These are phyloP conservation scores for Stictocephala bisonia DNA, from an alignment of 2,888 invertebrate species.

Conservation along the genomic window DNA sequence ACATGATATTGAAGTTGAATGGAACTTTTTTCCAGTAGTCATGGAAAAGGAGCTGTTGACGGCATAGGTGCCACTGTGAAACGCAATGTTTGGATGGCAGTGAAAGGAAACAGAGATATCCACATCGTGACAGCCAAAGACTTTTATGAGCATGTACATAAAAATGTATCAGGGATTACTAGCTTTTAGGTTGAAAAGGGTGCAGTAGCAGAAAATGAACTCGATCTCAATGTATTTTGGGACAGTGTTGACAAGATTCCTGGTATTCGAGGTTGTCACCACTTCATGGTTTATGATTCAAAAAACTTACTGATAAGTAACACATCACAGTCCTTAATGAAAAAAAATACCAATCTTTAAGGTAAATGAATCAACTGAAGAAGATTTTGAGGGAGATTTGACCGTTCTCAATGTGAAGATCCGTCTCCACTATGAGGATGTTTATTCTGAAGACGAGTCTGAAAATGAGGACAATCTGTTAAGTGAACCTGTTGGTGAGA, in stretches of 20 bases:
- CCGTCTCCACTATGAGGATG: no score
- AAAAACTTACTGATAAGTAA: constrained; percentile 7
- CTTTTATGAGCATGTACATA: constrained; percentile 30
- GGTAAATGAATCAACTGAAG: neutral
- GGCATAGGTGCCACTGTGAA: constrained; percentile 22
- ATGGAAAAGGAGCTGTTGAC: constrained; percentile 29
- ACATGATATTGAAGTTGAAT: constrained; percentile 20
- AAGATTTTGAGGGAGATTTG: constrained; percentile 5
- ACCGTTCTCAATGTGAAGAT: no score
- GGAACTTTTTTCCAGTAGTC: constrained; percentile 36
- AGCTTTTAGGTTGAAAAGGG: constrained; percentile 5
- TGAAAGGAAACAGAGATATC: constrained; percentile 29
- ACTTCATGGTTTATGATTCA: constrained; percentile 13
- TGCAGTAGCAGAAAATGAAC: neutral
- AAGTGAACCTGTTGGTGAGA: no score
- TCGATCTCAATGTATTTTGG: constrained; percentile 17
- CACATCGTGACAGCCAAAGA: constrained; percentile 29
- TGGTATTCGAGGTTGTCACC: constrained; percentile 6
- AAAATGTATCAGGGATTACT: constrained; percentile 31
- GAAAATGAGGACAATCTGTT: no score
- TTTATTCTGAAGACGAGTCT: no score
- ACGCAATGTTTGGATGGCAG: constrained; percentile 24
- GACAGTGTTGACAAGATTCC: neutral
- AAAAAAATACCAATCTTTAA: constrained; percentile 19
- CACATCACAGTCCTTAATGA: constrained; percentile 20